Base-by-base conservation (phyloP, 2,113 vertebrate genomes). In the Gnathochromis pfefferi region DNA sequence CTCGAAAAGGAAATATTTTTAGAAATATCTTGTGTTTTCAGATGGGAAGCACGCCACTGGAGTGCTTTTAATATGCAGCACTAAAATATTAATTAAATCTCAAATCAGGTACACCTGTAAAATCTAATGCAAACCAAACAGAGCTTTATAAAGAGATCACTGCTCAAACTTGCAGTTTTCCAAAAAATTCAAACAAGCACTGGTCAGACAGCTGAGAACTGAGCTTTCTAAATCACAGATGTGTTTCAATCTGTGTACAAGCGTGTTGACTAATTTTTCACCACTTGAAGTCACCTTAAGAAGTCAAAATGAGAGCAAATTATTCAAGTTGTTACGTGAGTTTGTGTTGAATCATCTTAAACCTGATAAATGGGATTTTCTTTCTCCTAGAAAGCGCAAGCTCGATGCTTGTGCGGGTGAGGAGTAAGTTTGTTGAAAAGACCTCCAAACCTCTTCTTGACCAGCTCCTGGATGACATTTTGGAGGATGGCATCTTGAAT, bases 401-500 rank as follows among this genome's bases (percentile, higher is more conserved):
- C 57, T 60, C 8, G 5, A 5, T 19, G 31, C 94, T 98, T 16
- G 3, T 0, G 7, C 17, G 9, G 0, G 81, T 93, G 49, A 93
- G 96, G 4, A 10, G 0, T 0, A 1, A 0, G 1, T 96, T 97
- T 75, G 80, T 96, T 42, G 19, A 23, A 0, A 80, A 86, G 0
- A 91, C 86, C 5, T 75, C 23, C 26, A 5, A 1, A 0, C 2
- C 40, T 0, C 13, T 96, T 2, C 83, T 97, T 11, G 78, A 85
- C 0, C 63, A 65, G n/a, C 87, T 97, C 42, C 75, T 97, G 82
- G 97, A 97, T 2, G 89, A 94, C 4, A 87, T 97, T 21, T 33
- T 92, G 3, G 7, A 47, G 0, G 58, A 82, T 2, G 0, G 1
- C 0, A 87, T 97, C 19, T 23, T 98, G 28, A 96, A 81, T 7